Evolutionary conservation across 2,888 invertebrate genomes (phyloP), one percentile per base, ranked within the genome.

Genomic region (Perizoma flavofasciatum): DNA sequence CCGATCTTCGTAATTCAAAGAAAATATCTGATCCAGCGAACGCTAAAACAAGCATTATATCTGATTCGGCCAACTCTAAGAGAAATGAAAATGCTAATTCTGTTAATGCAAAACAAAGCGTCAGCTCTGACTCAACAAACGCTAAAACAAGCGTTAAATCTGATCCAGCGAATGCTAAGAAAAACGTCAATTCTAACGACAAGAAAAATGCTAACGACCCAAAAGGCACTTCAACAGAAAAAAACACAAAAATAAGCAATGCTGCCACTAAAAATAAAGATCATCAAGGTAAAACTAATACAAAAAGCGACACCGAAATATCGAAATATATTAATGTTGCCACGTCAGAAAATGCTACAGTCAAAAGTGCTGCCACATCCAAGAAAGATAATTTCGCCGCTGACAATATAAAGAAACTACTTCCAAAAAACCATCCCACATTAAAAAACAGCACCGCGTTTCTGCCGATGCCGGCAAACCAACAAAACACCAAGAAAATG

Each of bases 201-300:
- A 22, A 22, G 22, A 22, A 22, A 22, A 22, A 22, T 2, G 22
- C 22, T 22, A 22, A 56, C n/a, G 5, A 39, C 5, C 41, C 44
- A n/a, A 55, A 55, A 11, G 35, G 47, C 5, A 46, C 41, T 5
- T 40, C 4, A 44, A 5, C 37, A 4, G 37, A 4, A 47, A 39
- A 49, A 60, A 5, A 0, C 6, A 6, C 6, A 44, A 44, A 11
- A 6, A 5, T 44, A n/a, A 39, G 39, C 39, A 7, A 56, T 46
- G 48, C 48, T 46, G 63, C 48, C 48, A 48, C 6, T 41, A 41
- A 41, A 5, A 55, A 47, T 40, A 57, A 63, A 44, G 55, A 49
- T 5, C n/a, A n/a, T 10, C 4, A 9, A 41, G 41, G 2, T n/a
- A 4, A 5, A n/a, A n/a, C 2, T n/a, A n/a, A 37, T 8, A 60